Evolutionary conservation across 2,888 invertebrate species (phyloP).

Genomic region (Eumacrocentrus americanus): DNA sequence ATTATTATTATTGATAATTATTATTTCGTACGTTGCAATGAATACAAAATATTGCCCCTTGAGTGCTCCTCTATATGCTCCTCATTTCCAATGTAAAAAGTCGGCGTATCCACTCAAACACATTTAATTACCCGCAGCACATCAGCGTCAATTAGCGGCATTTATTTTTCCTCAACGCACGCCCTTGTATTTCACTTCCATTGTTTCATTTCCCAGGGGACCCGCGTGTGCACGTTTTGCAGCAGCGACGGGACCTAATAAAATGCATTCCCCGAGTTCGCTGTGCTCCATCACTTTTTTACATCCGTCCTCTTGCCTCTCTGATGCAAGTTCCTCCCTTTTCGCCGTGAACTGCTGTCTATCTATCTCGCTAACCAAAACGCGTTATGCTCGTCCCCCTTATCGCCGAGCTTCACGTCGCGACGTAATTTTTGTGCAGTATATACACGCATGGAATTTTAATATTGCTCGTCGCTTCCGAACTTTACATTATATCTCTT

Average conservation of each 20-base stretch:
- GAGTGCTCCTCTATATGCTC: neutral
- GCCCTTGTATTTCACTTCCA: slow-evolving; percentile 23
- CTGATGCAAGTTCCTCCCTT: too few relatives aligned
- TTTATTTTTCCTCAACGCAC: slow-evolving; percentile 7
- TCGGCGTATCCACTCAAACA: slow-evolving; percentile 6
- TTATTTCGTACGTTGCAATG: neutral
- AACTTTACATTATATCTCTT: neutral
- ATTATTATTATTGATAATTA: neutral
- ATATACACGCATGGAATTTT: slow-evolving; percentile 36
- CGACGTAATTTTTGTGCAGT: slow-evolving; percentile 35
- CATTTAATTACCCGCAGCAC: slow-evolving; percentile 30
- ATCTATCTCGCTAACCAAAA: slow-evolving; percentile 3
- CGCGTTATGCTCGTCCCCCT: slow-evolving; percentile 5
- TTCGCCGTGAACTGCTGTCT: slow-evolving; percentile 2
- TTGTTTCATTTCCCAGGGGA: slow-evolving; percentile 22
- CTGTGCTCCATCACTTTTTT: slow-evolving; percentile 6
- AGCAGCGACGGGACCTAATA: slow-evolving; percentile 23
- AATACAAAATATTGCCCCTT: neutral
- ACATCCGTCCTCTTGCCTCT: slow-evolving; percentile 10
- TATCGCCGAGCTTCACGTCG: slow-evolving; percentile 16
- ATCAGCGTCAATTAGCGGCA: neutral
- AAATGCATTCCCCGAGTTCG: slow-evolving; percentile 35
- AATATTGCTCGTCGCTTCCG: slow-evolving; percentile 27
- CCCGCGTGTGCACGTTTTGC: slow-evolving; percentile 20
- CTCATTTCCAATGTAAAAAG: neutral